Evolutionary conservation across 2,797 vertebrate species (phyloP).

Genomic region (Lepus townsendii): DNA sequence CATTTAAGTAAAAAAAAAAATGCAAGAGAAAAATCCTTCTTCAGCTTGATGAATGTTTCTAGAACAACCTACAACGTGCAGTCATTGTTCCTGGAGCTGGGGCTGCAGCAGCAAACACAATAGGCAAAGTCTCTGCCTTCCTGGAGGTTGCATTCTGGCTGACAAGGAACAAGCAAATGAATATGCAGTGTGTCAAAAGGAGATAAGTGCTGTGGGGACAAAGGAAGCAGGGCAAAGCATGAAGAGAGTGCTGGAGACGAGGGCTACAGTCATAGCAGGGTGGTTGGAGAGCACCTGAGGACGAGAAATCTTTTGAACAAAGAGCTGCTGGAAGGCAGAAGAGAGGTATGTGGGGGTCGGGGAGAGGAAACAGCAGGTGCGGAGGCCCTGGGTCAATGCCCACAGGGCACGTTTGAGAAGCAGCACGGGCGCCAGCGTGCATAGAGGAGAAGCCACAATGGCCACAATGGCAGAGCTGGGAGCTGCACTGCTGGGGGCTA

Average conservation of each 20-base stretch:
- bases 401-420: not conserved
- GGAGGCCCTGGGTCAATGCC: constrained; percentile 20
- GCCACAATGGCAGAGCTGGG: not conserved
- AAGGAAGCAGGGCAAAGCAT: not conserved
- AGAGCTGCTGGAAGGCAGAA: not conserved
- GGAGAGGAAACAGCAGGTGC: not conserved
- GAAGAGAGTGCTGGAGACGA: not conserved
- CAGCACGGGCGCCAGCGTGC: not conserved
- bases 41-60: not conserved
- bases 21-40: constrained; percentile 17
- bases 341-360: not conserved
- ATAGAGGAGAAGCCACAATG: not conserved
- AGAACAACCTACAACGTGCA: not conserved
- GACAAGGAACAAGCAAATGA: not conserved
- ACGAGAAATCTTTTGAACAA: not conserved
- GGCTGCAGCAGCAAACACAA: not conserved
- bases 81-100: not conserved
- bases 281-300: not conserved
- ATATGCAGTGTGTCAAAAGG: not conserved
- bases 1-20: not conserved
- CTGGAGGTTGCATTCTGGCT: not conserved
- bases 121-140: not conserved
- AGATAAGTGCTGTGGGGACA: not conserved
- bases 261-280: not conserved
- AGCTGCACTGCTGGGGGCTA: not conserved